Base-by-base conservation (phyloP, 2,888 invertebrate genomes). In the Zele albiditarsus region DNA sequence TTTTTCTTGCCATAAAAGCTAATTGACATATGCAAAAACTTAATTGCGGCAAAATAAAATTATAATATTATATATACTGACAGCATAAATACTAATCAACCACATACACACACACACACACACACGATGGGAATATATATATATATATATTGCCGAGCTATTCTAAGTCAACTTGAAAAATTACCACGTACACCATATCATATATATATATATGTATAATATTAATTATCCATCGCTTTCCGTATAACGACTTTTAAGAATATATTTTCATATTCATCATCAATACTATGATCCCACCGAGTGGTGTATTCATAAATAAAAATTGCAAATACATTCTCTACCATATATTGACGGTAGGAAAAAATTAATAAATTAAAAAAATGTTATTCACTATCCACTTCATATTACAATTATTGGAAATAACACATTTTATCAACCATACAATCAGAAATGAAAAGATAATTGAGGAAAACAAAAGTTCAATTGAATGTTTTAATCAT, bases 1-100 rank as follows among this genome's bases (percentile, higher is more conserved):
- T 60, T 60, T 62, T 31, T 27, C 16, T 62, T 28, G 2, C 4
- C n/a, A 46, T 16, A 62, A 33, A 33, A 12, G 63, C 33, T 5
- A 38, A 63, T 33, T 33, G 63, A 63, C 63, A 63, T 53, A 20
- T 33, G 38, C 63, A 63, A 63, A 33, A 63, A 63, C 10, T 12
- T 33, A 63, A 63, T 62, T 62, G 31, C 62, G 31, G 31, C 28
- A 28, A 31, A n/a, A n/a, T 27, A 62, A 62, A 62, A 28, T 62
- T 27, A 28, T 31, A 28, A 62, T 62, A 60, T 4, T 25, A 38
- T 60, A 27, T 31, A 62, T 14, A 62, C 27, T 14, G 46, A 46
- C 4, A 46, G 31, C 28, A 12, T 12, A 31, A 62, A 28, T 14
- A 28, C 28, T 46, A n/a, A 46, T n/a, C 46, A 16, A 62, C 25